These are phyloP conservation scores for Bombus huntii DNA, from an alignment of 1,140 invertebrate species.

Conservation along the genomic window DNA sequence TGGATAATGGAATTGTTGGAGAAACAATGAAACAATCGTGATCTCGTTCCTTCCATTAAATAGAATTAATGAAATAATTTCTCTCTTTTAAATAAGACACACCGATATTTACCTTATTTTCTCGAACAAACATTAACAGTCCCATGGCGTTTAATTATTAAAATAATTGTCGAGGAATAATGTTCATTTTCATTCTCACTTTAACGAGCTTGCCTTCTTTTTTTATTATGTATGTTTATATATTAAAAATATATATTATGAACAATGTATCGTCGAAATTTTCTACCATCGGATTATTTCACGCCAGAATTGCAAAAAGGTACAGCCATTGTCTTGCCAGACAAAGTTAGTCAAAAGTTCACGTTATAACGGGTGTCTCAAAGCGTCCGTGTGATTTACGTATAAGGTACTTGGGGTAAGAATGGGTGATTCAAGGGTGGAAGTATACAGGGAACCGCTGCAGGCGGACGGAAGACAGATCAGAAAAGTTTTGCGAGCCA, in stretches of 20 bases:
- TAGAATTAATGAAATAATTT: background rate
- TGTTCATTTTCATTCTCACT: background rate
- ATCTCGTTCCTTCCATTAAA: background rate
- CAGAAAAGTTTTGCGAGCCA: slow-evolving; percentile 78
- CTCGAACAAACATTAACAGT: background rate
- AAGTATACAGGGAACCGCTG: slow-evolving; percentile 6
- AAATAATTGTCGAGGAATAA: background rate
- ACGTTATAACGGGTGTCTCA: slow-evolving; percentile 31
- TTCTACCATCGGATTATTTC: background rate
- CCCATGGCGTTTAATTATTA: background rate
- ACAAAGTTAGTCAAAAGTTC: background rate
- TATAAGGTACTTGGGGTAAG: slow-evolving; percentile 14
- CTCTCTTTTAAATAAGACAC: background rate
- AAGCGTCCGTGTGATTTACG: slow-evolving; percentile 63
- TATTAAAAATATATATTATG: background rate
- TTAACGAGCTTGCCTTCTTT: background rate
- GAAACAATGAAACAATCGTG: background rate
- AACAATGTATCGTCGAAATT: no score
- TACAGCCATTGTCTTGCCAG: background rate
- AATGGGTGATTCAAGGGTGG: background rate
- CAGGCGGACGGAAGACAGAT: slow-evolving; percentile 73
- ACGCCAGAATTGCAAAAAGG: background rate
- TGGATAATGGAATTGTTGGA: background rate
- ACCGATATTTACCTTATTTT: no score
- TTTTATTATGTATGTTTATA: background rate